Evolutionary conservation across 2,888 invertebrate genomes (phyloP).

Genomic region (Scelioninae gen. 2): DNA sequence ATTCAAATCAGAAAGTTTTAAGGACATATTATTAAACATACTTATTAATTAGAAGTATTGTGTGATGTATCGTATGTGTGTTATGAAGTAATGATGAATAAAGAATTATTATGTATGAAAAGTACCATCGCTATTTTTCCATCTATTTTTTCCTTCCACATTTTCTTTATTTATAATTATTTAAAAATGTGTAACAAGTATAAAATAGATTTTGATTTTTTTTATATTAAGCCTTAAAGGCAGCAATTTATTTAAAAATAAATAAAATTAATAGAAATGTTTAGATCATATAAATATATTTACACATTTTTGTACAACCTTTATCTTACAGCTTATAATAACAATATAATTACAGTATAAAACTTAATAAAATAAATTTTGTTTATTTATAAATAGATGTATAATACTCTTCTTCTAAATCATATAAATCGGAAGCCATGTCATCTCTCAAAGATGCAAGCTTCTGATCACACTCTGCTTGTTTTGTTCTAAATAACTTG

Average conservation of each 20-base stretch:
- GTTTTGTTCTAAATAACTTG: constrained; percentile 90
- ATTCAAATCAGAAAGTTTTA: constrained; percentile 68
- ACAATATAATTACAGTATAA: too few relatives aligned
- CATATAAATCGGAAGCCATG: constrained; percentile 94
- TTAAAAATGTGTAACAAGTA: too few relatives aligned
- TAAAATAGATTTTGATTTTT: too few relatives aligned
- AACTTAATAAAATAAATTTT: too few relatives aligned
- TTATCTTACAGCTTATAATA: too few relatives aligned
- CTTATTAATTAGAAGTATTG: constrained; percentile 70
- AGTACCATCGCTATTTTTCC: neutral
- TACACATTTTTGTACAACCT: too few relatives aligned
- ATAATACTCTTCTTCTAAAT: constrained; percentile 95
- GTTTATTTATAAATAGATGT: constrained; percentile 79
- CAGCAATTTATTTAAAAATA: too few relatives aligned
- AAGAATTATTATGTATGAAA: constrained; percentile 65
- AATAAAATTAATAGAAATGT: too few relatives aligned
- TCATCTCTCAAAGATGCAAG: constrained; percentile 94
- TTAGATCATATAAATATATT: too few relatives aligned
- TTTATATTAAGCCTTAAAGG: too few relatives aligned
- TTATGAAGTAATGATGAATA: constrained; percentile 70
- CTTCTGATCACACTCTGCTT: constrained; percentile 95
- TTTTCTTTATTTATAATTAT: too few relatives aligned
- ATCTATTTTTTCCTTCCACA: neutral
- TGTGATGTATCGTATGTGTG: constrained; percentile 73
- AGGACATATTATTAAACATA: constrained; percentile 67